Percentiles rank a stretch among this genome's conserved stretches.
Evolutionary conservation across 2,888 invertebrate genomes (phyloP).

Genomic region (Drosophila fulvimacula): DNA sequence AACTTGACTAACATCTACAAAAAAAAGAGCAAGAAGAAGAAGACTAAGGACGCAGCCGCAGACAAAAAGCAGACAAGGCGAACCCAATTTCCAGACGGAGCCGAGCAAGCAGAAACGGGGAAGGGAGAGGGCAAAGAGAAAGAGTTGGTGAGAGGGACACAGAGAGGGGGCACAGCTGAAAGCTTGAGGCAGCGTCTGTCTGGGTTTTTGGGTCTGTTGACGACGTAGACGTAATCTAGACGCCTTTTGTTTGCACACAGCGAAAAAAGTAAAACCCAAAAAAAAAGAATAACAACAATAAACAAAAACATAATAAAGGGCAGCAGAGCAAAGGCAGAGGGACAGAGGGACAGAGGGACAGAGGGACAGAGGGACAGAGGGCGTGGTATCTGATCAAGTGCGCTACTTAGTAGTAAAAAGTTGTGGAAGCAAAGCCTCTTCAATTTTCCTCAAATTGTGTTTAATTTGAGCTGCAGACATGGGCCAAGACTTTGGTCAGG

Average conservation of each 20-base stretch:
- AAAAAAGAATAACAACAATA: conserved; percentile 31
- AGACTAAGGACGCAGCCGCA: conserved; percentile 39
- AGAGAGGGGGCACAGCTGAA: background rate
- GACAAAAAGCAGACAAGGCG: conserved; percentile 63
- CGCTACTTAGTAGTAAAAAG: conserved; percentile 20
- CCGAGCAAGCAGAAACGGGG: conserved; percentile 2
- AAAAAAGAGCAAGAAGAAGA: conserved; percentile 22
- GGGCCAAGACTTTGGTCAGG: conserved; percentile 16
- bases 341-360: conserved; percentile 18
- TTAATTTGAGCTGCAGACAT: conserved; percentile 65
- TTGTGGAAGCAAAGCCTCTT: conserved; percentile 9
- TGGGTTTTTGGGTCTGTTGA: conserved; percentile 25
- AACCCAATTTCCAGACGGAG: conserved; percentile 35
- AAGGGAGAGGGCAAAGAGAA: background rate
- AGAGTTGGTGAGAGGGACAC: background rate
- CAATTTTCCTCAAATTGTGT: conserved; percentile 65
- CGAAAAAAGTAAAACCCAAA: conserved; percentile 12
- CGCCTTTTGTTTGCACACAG: conserved; percentile 58
- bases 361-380: too few species aligned
- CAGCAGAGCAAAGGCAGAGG: conserved; percentile 15
- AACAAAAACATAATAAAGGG: conserved; percentile 40
- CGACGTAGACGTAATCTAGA: conserved; percentile 72
- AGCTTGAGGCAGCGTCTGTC: conserved; percentile 35
- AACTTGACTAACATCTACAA: conserved; percentile 73
- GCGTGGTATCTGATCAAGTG: conserved; percentile 40